Base-by-base conservation (phyloP, 2,888 invertebrate species). In the Elmis aenea region DNA sequence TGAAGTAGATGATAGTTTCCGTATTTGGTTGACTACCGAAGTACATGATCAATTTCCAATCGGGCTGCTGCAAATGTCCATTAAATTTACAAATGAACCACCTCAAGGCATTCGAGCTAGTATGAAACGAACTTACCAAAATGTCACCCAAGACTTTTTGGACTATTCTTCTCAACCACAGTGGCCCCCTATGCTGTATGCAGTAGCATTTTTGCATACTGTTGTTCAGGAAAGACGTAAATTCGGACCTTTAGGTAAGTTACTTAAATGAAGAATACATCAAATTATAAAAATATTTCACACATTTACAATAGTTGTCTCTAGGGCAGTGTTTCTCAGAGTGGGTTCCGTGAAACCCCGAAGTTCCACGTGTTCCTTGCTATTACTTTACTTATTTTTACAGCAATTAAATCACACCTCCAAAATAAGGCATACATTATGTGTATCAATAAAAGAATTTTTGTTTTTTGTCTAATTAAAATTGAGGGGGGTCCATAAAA, bases 51-150 rank as follows among this genome's bases (percentile, higher is more conserved):
- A 91, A 52, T 96, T 96, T 67, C 95, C 95, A 0, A 96, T 96
- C 56, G 91, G 82, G 3, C 63, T 82, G 16, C 66, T 82, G 9
- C 85, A 95, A 78, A 89, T 91, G 80, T 90, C 92, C 3, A 92
- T 96, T 39, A 96, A 96, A 69, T 96, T 93, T 62, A 96, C 96
- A 1, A 95, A 95, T 64, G 96, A 96, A 69, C 95, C 95, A 8
- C 95, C 96, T 0, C 92, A 93, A 73, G 96, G 94, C 5, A 91
- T 95, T 49, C 73, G 87, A 54, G 94, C 94, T 6, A 93, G 93
- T 62, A 76, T 96, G 71, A 93, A 91, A 64, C 77, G 95, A 61
- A 95, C 95, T 0, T 96, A 95, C 61, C 91, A 92, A 68, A 75
- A 75, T 27, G 81, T 93, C 6, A 87, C 85, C 1, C 94, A 91